Evolutionary conservation across 2,113 vertebrate species (phyloP).

Genomic region (Rhabdornis inornatus): DNA sequence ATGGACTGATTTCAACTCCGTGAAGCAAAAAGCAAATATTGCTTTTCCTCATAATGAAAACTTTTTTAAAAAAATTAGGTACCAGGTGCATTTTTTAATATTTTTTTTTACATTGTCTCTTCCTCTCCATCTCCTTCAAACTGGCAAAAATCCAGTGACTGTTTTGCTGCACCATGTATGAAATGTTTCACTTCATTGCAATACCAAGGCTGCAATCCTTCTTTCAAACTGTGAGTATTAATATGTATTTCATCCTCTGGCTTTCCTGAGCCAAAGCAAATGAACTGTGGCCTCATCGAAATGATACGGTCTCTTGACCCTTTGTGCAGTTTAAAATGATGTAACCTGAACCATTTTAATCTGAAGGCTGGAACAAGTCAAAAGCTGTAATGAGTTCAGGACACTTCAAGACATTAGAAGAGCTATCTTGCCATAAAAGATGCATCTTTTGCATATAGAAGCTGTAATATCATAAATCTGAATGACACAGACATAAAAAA

Average conservation of each 20-base stretch:
- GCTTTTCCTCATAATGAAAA: background rate
- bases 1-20: conserved; percentile 14
- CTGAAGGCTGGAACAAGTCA: conserved; percentile 39
- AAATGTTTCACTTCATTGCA: background rate
- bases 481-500: background rate
- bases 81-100: background rate
- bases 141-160: background rate
- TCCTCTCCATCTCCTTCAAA: background rate
- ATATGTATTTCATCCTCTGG: conserved; percentile 56
- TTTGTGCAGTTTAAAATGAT: conserved; percentile 50
- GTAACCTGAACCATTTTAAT: conserved; percentile 51
- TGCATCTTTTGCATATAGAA: background rate
- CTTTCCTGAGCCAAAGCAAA: conserved; percentile 31
- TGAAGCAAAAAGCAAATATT: conserved; percentile 47
- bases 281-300: conserved; percentile 47
- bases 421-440: background rate
- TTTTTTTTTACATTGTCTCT: background rate
- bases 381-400: conserved; percentile 55
- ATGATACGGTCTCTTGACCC: conserved; percentile 47
- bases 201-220: conserved; percentile 1
- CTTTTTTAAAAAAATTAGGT: background rate
- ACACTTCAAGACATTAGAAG: conserved; percentile 29
- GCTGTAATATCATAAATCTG: background rate
- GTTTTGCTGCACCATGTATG: conserved; percentile 1
- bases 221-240: conserved; percentile 41